Base-by-base conservation (phyloP, 2,888 invertebrate species). In the Meiosimyza platycephala region DNA sequence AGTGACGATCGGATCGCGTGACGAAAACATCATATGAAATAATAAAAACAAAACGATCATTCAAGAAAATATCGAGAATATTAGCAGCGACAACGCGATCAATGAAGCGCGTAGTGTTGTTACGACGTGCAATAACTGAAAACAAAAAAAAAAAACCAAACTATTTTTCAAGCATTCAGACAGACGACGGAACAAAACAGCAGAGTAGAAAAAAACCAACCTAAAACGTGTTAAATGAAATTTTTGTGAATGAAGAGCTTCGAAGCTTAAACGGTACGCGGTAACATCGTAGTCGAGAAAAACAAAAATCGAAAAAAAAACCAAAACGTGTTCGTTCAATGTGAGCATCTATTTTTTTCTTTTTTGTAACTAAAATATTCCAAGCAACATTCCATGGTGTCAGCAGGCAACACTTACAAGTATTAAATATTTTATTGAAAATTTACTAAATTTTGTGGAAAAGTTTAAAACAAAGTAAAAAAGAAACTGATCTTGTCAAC, bases 1-100 rank as follows among this genome's bases (percentile, higher is more conserved):
- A 54, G 18, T 57, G 72, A 57, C 63, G 69, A 76, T 73, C 62
- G 74, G 63, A 72, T 72, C 72, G 74, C 75, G 75, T 76, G 74
- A 47, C 59, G 48, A 48, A 59, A 50, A 65, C 40, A 51, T 54
- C 18, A 67, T 47, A 54, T 47, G 18, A 54, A 54, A 54, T 40
- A 66, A 51, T 22, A 54, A 54, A 51, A 48, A 60, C 33, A 51
- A 60, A 51, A 62, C 62, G 33, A 33, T 52, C 11, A 51, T 70
- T 47, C 7, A 33, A 60, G 48, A 57, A 18, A 68, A 65, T 54
- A 18, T 33, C 54, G 47, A 52, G 33, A 51, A 11, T 3, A 15
- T 12, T n/a, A 62, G 47, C 33, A 18, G 52, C 13, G 50, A 18
- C 9, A 33, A 47, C 55, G 40, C 55, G 40, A 57, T 22, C 28